Evolutionary conservation across 2,888 invertebrate species (phyloP), one percentile per base, ranked within the genome.

Genomic region (Ceraclea dissimilis): DNA sequence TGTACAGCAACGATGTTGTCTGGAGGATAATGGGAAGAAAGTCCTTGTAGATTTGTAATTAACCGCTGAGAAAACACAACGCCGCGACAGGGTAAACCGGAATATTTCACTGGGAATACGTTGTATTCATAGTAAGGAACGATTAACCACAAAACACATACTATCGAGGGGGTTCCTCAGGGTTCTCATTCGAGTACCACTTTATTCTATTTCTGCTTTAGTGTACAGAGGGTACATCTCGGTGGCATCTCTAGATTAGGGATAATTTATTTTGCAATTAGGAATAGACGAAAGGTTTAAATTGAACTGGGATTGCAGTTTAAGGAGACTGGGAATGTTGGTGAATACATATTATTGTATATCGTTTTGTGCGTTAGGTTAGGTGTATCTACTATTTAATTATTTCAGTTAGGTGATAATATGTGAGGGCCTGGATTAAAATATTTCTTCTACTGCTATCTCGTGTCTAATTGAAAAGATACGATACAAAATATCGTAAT

Each of bases 41-140:
- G 53, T 54, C 56, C 53, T 51, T 43, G 59, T 51, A 60, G 57
- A 54, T 60, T 60, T 52, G 54, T 52, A 57, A 60, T 60, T 60
- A 60, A 56, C 57, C 54, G 44, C 20, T 49, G 49, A 33, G 52
- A 52, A 44, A 57, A 52, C 44, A 49, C 49, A 39, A 19, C 39
- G 47, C 18, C 20, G 33, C 33, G 55, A 52, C 53, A 48, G 52
- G 18, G 39, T 51, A 46, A 44, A 52, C 39, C 49, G 51, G 52
- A 56, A 49, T 49, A 53, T 56, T 56, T 59, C 59, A 59, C 17
- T 17, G 59, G 59, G 54, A 52, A 52, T 57, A 39, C 51, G n/a
- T 20, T 10, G 26, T 26, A 10, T 26, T 6, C 26, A 26, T 26
- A 26, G 26, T 39, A 39, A 51, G 48, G 54, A 54, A 54, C 58